Evolutionary conservation across 2,113 vertebrate species (phyloP).

Genomic region (Thinocorus orbignyianus): DNA sequence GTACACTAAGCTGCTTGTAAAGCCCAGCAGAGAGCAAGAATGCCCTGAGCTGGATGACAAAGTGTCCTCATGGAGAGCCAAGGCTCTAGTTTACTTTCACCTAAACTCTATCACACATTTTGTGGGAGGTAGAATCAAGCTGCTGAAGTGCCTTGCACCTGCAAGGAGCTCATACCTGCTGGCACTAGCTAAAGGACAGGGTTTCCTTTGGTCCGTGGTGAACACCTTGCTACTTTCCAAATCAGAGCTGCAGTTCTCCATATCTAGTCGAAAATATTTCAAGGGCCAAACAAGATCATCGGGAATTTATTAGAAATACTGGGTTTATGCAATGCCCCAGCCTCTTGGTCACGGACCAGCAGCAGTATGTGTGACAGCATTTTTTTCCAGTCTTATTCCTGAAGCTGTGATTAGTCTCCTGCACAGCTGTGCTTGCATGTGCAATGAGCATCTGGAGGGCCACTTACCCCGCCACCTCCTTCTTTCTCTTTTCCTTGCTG

Average conservation of each 20-base stretch:
- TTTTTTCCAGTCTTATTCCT: neutral
- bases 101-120: neutral
- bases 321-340: neutral
- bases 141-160: neutral
- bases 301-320: neutral
- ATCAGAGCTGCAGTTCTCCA: neutral
- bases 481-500: neutral
- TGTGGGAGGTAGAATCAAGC: neutral
- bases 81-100: neutral
- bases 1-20: neutral
- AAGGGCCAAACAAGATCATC: neutral
- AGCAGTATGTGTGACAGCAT: neutral
- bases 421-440: neutral
- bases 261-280: neutral
- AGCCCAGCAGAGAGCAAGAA: neutral
- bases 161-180: neutral
- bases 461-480: neutral
- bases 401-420: neutral
- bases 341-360: neutral
- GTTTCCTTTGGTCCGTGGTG: rapidly evolving
- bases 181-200: neutral
- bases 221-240: neutral
- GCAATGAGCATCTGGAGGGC: neutral
- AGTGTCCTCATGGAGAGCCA: neutral
- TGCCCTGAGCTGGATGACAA: neutral